A percentile compares a stretch with the other conserved stretches of the same genome.
Evolutionary conservation across 2,797 vertebrate species (phyloP).

Genomic region (Hypotaenidia philippensis): DNA sequence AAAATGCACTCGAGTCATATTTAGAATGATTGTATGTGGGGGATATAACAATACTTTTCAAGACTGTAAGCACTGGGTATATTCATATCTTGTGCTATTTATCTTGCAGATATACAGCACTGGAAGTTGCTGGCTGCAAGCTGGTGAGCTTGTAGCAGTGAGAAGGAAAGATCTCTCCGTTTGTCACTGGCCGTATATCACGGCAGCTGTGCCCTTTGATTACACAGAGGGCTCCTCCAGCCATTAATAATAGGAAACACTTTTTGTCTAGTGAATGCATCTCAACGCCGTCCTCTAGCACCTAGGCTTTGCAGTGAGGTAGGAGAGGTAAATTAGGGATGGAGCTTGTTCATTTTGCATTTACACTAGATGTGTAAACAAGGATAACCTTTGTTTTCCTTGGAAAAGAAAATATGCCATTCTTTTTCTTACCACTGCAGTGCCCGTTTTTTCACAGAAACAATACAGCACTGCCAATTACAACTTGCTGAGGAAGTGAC

Average conservation of each 20-base stretch:
- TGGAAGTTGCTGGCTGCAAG: slow-evolving; percentile 77
- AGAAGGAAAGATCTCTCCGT: slow-evolving; percentile 75
- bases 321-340: slow-evolving; percentile 78
- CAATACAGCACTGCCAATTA: slow-evolving; percentile 35
- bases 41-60: slow-evolving; percentile 82
- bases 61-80: slow-evolving; percentile 79
- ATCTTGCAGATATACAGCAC: slow-evolving; percentile 82
- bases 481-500: slow-evolving; percentile 40
- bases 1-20: slow-evolving; percentile 78
- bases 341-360: slow-evolving; percentile 69
- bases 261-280: slow-evolving; percentile 84
- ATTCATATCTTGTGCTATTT: slow-evolving; percentile 82
- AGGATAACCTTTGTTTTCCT: slow-evolving; percentile 71
- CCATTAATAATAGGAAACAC: slow-evolving; percentile 84
- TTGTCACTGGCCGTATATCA: slow-evolving; percentile 85
- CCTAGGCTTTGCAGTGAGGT: slow-evolving; percentile 68
- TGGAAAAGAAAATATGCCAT: slow-evolving; percentile 33
- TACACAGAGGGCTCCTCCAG: slow-evolving; percentile 81
- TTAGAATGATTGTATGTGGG: slow-evolving; percentile 79
- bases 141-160: slow-evolving; percentile 75
- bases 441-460: slow-evolving; percentile 43
- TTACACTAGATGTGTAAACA: slow-evolving; percentile 57
- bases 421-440: slow-evolving; percentile 11
- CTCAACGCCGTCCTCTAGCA: slow-evolving; percentile 65
- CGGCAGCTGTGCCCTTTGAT: slow-evolving; percentile 85